Evolutionary conservation across 2,797 vertebrate genomes (phyloP), one percentile per base, ranked within the genome.

Genomic region (Sebastes iracundus): DNA sequence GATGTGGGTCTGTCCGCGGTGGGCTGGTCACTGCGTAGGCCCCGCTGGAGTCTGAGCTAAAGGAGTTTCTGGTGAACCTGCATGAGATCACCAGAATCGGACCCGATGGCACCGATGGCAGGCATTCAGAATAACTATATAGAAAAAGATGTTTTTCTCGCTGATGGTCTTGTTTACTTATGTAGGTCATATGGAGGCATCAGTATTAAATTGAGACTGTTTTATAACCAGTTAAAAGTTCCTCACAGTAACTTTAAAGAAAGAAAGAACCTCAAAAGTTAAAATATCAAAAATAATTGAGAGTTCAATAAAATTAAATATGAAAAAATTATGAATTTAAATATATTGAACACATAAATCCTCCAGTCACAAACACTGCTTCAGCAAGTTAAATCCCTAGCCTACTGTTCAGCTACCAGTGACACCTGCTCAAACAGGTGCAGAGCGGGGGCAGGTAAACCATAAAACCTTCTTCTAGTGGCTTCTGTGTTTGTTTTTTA

Each of bases 351-450:
- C n/a, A 2, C n/a, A 53, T 53, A 53, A 53, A 53, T 53, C 52
- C n/a, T 22, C 9, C 4, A 5, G n/a, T 0, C 9, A 53, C n/a
- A 22, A 53, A 53, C 46, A 52, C 20, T 0, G 20, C 52, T n/a
- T 53, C 52, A 53, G 52, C 9, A 53, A 8, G 1, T 0, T 53
- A 53, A 53, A 22, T 16, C 52, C 9, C 3, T n/a, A 49, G 46
- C 18, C 18, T 20, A 52, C 46, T 2, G 46, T 52, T 53, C n/a
- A 53, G 52, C 52, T 53, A n/a, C 27, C 18, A 2, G 27, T 23
- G 18, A 42, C 69, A 72, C 42, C 42, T 49, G 46, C 38, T 42
- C 28, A 66, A 66, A 72, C 59, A 77, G 58, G 66, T 55, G n/a
- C 4, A 42, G 49, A 20, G 13, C 1, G 38, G 38, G 2, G 18